Evolutionary conservation across 1,140 invertebrate species (phyloP).

Genomic region (Tribolium madens): DNA sequence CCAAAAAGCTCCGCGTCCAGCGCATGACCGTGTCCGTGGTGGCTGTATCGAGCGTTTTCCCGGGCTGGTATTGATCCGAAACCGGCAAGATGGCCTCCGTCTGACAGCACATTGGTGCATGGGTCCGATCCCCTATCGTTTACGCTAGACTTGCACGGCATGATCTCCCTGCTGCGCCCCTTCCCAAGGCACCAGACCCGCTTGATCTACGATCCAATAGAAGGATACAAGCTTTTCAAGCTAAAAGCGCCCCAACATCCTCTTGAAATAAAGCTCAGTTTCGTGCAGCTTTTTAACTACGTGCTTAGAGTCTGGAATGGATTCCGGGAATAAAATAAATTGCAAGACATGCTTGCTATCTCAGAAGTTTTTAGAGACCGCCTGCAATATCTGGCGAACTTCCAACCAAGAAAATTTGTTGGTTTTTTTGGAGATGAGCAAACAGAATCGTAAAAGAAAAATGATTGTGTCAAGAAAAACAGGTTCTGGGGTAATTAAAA

Average conservation of each 20-base stretch:
- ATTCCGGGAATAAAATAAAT: constrained; percentile 64
- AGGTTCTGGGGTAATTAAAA: not conserved
- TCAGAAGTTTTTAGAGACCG: constrained; percentile 53
- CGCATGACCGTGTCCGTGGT: not conserved
- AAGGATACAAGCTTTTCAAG: constrained; percentile 40
- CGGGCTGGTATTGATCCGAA: constrained; percentile 60
- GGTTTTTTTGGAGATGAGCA: constrained; percentile 8
- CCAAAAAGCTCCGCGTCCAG: constrained; percentile 39
- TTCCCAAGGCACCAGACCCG: constrained; percentile 40
- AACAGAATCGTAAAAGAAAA: constrained; percentile 20
- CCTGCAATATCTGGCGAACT: constrained; percentile 40
- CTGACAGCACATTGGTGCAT: constrained; percentile 57
- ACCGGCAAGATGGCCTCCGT: constrained; percentile 61
- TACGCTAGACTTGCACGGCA: constrained; percentile 55
- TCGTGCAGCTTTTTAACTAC: constrained; percentile 54
- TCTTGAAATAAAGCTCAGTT: constrained; percentile 38
- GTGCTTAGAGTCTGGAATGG: constrained; percentile 61
- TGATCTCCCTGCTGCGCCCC: constrained; percentile 44
- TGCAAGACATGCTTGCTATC: constrained; percentile 62
- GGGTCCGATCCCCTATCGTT: constrained; percentile 49
- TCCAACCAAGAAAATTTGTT: constrained; percentile 10
- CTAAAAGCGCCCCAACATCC: constrained; percentile 48
- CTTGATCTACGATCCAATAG: constrained; percentile 59
- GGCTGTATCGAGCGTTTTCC: constrained; percentile 59
- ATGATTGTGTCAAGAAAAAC: not conserved